These are phyloP conservation scores for Catostomus latipinnis DNA, from an alignment of 2,797 vertebrate species.

Conservation along the genomic window DNA sequence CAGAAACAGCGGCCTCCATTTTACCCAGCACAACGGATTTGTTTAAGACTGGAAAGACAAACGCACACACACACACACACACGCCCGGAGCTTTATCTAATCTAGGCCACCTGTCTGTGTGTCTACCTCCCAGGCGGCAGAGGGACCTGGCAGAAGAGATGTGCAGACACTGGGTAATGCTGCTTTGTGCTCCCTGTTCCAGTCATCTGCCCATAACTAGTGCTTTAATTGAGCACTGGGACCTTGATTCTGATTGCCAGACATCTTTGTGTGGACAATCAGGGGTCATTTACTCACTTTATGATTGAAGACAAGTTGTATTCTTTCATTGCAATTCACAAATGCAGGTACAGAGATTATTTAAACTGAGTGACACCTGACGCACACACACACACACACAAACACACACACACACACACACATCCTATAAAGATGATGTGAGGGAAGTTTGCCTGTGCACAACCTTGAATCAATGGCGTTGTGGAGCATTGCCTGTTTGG, in stretches of 20 bases:
- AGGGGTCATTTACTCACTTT: slow-evolving; percentile 21
- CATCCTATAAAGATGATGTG: too few relatives aligned
- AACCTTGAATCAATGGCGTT: too few relatives aligned
- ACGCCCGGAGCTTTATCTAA: slow-evolving; percentile 74
- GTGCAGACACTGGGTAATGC: slow-evolving; percentile 4
- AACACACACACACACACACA: too few relatives aligned
- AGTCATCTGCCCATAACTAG: slow-evolving; percentile 57
- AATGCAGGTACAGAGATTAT: too few relatives aligned
- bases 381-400: too few relatives aligned
- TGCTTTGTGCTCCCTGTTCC: slow-evolving; percentile 44
- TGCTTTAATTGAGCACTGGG: slow-evolving; percentile 23
- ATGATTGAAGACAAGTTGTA: slow-evolving; percentile 20
- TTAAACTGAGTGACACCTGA: too few relatives aligned
- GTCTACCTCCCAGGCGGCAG: slow-evolving; percentile 67
- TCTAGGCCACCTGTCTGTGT: slow-evolving; percentile 78
- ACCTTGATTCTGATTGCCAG: slow-evolving; percentile 47
- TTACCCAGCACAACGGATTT: slow-evolving; percentile 77
- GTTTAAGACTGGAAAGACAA: slow-evolving; percentile 72
- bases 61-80: slow-evolving; percentile 30
- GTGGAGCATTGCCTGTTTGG: too few relatives aligned
- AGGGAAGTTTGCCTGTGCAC: too few relatives aligned
- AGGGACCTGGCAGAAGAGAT: slow-evolving; percentile 60
- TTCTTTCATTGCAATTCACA: too few relatives aligned
- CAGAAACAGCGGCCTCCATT: slow-evolving; percentile 71
- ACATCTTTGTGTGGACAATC: slow-evolving; percentile 17